Evolutionary conservation across 2,888 invertebrate genomes (phyloP).

Genomic region (Tetropium fuscum): DNA sequence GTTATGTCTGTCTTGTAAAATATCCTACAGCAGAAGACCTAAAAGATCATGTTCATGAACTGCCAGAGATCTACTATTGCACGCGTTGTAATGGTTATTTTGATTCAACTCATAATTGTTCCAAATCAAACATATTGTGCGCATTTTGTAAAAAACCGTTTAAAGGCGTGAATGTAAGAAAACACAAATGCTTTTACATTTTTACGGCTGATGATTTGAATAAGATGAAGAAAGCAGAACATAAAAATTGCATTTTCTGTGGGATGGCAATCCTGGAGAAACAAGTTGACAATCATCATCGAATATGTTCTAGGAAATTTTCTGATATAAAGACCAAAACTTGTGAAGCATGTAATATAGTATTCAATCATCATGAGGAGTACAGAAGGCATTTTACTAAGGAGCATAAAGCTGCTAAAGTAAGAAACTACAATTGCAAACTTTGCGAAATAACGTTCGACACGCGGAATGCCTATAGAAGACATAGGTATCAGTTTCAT

Average conservation of each 20-base stretch:
- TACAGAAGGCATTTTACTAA: not conserved
- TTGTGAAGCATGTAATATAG: not conserved
- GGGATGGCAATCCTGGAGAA: not conserved
- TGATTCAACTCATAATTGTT: slow-evolving; percentile 27
- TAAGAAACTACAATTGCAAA: slow-evolving; percentile 21
- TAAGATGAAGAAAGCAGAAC: not conserved
- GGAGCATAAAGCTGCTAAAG: not conserved
- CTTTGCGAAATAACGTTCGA: slow-evolving; percentile 40
- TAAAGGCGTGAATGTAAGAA: slow-evolving; percentile 10
- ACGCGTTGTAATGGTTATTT: slow-evolving; percentile 26
- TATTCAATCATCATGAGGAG: not conserved
- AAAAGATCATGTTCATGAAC: slow-evolving; percentile 24
- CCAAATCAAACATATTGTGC: slow-evolving; percentile 24
- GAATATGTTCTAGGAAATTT: not conserved
- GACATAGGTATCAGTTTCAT: slow-evolving; percentile 35
- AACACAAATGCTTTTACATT: slow-evolving; percentile 28
- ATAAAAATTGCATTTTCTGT: not conserved
- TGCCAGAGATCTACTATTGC: slow-evolving; percentile 30
- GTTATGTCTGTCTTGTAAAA: slow-evolving; percentile 16
- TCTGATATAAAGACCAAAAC: not conserved
- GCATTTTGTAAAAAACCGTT: slow-evolving; percentile 28
- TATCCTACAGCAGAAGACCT: slow-evolving; percentile 21
- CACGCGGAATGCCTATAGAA: slow-evolving; percentile 33
- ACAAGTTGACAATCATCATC: not conserved
- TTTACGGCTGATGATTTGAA: slow-evolving; percentile 17